Evolutionary conservation across 2,113 vertebrate species (phyloP).

Genomic region (Lycaon pictus): DNA sequence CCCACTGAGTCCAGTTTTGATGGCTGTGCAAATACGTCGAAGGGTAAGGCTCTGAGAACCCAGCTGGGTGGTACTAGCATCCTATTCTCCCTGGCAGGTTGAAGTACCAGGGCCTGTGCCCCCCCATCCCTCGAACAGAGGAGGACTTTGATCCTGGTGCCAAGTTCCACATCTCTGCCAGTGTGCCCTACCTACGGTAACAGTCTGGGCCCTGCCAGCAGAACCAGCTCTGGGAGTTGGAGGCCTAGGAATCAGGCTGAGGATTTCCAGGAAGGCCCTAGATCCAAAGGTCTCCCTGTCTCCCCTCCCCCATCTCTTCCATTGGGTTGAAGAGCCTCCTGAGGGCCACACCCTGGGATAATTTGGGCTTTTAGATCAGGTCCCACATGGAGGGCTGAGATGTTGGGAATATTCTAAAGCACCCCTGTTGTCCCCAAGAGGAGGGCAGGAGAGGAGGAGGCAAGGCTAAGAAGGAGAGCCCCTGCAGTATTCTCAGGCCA

Average conservation of each 20-base stretch:
- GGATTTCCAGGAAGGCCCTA: background rate
- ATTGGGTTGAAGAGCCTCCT: accelerated
- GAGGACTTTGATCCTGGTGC: conserved; percentile 95
- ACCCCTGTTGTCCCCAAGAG: background rate
- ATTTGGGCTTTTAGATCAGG: background rate
- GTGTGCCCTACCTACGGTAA: conserved; percentile 94
- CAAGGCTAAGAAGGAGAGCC: background rate
- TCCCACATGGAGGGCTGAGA: background rate
- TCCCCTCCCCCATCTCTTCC: background rate
- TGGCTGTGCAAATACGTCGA: background rate
- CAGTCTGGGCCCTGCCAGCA: conserved; percentile 5
- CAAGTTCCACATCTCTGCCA: conserved; percentile 96
- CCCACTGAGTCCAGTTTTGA: background rate
- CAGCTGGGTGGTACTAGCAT: background rate
- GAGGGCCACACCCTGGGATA: background rate
- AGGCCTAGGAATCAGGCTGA: background rate
- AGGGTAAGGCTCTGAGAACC: background rate
- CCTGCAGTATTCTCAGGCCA: background rate
- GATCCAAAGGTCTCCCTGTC: background rate
- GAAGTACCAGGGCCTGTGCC: conserved; percentile 95
- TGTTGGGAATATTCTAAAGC: background rate
- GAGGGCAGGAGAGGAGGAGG: background rate
- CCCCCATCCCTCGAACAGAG: conserved; percentile 91
- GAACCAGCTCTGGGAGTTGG: background rate
- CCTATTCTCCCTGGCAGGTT: conserved; percentile 85